phyloP scores from a whole-genome alignment of 1,140 invertebrate species.

The Heliconius melpomene region DNA sequence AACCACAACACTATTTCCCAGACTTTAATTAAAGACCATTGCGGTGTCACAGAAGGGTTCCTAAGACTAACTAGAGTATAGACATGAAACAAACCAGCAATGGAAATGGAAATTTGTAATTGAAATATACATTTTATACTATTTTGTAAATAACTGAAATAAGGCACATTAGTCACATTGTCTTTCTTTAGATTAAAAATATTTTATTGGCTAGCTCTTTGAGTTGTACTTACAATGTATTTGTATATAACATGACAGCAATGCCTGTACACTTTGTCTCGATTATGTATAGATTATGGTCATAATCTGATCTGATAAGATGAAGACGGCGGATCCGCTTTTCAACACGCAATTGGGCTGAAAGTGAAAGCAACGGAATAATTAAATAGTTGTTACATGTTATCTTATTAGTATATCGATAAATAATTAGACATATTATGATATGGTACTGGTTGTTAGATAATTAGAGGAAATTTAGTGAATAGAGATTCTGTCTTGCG shows the following conservation, averaged over 20 bases:
- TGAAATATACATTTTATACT: neutral
- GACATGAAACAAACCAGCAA: constrained; percentile 5
- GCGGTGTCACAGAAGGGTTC: neutral
- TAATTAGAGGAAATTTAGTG: no score
- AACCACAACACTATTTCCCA: constrained; percentile 6
- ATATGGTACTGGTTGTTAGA: no score
- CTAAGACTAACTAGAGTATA: neutral
- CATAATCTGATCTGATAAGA: no score
- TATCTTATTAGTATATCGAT: no score
- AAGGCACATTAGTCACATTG: constrained; percentile 12
- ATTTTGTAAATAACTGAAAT: neutral
- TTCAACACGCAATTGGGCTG: no score
- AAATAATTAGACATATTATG: no score
- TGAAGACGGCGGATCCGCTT: no score
- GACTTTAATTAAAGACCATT: constrained; percentile 11
- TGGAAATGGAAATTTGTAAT: neutral
- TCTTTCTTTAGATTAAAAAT: neutral
- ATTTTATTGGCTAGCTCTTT: neutral
- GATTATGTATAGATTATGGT: no score
- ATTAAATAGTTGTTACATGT: no score
- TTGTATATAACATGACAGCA: neutral
- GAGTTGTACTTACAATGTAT: neutral
- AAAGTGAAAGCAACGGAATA: no score
- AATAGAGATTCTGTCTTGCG: no score
- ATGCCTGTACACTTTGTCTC: no score